phyloP scores from a whole-genome alignment of 2,888 invertebrate genomes.

The Dendrolimus pini region DNA sequence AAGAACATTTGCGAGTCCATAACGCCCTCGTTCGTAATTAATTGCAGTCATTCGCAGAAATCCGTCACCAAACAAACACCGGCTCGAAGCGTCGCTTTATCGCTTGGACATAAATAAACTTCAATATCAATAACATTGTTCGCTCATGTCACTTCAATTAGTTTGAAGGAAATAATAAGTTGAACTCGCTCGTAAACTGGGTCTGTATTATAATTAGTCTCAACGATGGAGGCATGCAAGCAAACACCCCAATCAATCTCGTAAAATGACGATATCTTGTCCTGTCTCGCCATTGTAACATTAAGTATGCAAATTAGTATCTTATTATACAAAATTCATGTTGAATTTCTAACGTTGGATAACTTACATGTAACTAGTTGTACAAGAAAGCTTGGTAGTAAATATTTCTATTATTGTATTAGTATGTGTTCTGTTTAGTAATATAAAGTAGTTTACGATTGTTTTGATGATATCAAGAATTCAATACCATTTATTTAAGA shows the following conservation, averaged over 20 bases:
- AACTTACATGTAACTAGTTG: no score
- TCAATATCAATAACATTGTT: constrained; percentile 39
- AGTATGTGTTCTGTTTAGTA: no score
- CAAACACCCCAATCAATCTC: not conserved
- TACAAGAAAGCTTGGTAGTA: no score
- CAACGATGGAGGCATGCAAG: not conserved
- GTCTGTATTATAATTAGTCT: not conserved
- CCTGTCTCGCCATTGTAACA: not conserved
- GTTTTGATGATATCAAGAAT: no score
- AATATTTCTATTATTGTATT: no score
- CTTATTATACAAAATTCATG: not conserved
- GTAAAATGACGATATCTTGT: not conserved
- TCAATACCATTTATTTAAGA: no score
- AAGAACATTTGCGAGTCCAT: constrained; percentile 31
- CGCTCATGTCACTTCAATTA: constrained; percentile 23
- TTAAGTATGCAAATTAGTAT: not conserved
- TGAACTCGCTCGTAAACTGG: constrained; percentile 12
- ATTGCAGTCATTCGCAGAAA: constrained; percentile 66
- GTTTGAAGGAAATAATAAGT: constrained; percentile 33
- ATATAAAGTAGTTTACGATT: no score
- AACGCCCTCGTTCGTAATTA: constrained; percentile 54
- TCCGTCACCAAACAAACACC: constrained; percentile 46
- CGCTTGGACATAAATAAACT: constrained; percentile 56
- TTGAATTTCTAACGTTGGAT: no score
- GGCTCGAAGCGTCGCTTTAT: constrained; percentile 54